Percentiles rank a stretch among this genome's conserved stretches.
Conservation (phyloP, 2,797 vertebrate genomes). For the Pteronotus mesoamericanus region DNA sequence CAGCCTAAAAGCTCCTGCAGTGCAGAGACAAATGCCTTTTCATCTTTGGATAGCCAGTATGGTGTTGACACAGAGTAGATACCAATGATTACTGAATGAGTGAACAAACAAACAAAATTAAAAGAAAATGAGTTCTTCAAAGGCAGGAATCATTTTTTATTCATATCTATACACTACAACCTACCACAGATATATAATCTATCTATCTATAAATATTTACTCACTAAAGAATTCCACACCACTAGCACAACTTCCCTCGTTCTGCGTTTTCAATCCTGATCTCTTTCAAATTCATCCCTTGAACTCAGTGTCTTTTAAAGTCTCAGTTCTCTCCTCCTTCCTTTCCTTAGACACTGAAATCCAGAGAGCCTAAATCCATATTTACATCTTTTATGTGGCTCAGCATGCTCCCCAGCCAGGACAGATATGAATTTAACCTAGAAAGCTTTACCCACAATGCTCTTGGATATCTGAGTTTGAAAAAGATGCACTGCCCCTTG, state of each 20-base stretch:
- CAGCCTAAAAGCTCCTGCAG: background rate
- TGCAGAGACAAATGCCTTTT: background rate
- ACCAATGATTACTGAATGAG: background rate
- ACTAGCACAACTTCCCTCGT: background rate
- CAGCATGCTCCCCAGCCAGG: background rate
- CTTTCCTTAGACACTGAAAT: background rate
- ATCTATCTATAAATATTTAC: background rate
- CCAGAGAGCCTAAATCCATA: constrained; percentile 21
- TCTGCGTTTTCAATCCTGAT: background rate
- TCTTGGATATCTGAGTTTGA: constrained; percentile 16
- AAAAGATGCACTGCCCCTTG: constrained; percentile 35
- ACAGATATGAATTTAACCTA: constrained; percentile 36
- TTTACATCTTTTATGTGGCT: background rate
- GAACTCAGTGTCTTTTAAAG: background rate
- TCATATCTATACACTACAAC: background rate
- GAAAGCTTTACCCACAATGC: constrained; percentile 45
- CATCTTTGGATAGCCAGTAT: background rate
- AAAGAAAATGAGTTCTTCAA: background rate
- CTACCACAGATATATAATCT: background rate
- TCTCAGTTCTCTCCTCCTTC: background rate
- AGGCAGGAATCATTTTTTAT: background rate
- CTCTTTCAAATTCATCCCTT: background rate
- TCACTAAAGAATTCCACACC: background rate
- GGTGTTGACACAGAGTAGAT: background rate
- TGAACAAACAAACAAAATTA: background rate